Evolutionary conservation across 2,888 invertebrate species (phyloP).

Genomic region (Zaprionus obscuricornis): DNA sequence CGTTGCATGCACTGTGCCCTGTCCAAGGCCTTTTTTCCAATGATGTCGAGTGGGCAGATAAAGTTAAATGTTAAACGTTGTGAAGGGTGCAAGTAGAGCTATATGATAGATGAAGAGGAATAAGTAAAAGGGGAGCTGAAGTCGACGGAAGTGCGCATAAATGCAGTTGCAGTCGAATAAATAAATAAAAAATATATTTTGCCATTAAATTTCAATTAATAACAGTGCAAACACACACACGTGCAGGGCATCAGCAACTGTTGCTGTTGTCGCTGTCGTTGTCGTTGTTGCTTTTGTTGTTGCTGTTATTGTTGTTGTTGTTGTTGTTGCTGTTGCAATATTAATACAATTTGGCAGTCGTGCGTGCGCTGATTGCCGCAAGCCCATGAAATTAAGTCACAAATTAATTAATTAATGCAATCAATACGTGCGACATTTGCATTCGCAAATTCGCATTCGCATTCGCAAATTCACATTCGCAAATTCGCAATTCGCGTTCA

Average conservation of each 20-base stretch:
- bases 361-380: constrained; percentile 79
- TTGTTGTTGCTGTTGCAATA: constrained; percentile 57
- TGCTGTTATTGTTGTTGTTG: constrained; percentile 36
- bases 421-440: constrained; percentile 79
- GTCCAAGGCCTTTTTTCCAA: constrained; percentile 60
- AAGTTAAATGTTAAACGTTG: constrained; percentile 64
- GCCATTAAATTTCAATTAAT: constrained; percentile 83
- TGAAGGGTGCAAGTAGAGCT: too few relatives aligned
- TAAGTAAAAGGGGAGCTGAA: constrained; percentile 50
- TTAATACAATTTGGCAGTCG: constrained; percentile 77
- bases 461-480: constrained; percentile 26
- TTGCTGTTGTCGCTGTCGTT: constrained; percentile 13
- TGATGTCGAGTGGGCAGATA: too few relatives aligned
- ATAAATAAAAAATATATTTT: constrained; percentile 78
- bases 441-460: constrained; percentile 73
- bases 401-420: constrained; percentile 80
- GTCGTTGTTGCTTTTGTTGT: constrained; percentile 21
- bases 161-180: constrained; percentile 73
- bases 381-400: constrained; percentile 79
- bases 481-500: neutral
- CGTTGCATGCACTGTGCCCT: constrained; percentile 42
- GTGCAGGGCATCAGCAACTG: constrained; percentile 49
- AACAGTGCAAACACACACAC: constrained; percentile 77
- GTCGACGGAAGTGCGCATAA: constrained; percentile 75
- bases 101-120: constrained; percentile 34